These are phyloP conservation scores for Heliconius ethilla DNA, from an alignment of 2,888 invertebrate genomes.

Conservation along the genomic window DNA sequence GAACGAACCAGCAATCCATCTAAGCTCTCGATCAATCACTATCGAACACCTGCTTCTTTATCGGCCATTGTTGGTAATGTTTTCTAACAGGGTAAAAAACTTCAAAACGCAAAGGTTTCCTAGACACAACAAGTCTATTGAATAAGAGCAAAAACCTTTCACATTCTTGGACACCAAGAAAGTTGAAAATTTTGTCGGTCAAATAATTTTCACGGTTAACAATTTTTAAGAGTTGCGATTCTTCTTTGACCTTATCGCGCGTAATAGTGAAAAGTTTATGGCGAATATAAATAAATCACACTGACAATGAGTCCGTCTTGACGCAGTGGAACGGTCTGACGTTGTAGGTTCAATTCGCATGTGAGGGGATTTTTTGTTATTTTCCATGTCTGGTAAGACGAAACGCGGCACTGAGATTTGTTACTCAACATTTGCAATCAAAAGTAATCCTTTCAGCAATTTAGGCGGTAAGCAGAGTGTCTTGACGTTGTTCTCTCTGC, in stretches of 20 bases:
- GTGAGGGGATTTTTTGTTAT: background rate
- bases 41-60: constrained; percentile 27
- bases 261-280: background rate
- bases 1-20: background rate
- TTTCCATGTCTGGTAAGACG: background rate
- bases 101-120: constrained; percentile 33
- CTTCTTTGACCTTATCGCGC: constrained; percentile 22
- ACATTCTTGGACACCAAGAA: constrained; percentile 39
- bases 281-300: too few species aligned
- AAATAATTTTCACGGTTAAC: constrained; percentile 36
- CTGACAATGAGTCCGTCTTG: too few species aligned
- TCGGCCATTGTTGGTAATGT: constrained; percentile 31
- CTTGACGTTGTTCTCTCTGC: background rate
- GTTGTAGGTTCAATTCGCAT: too few species aligned
- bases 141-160: constrained; percentile 39
- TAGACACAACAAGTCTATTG: constrained; percentile 34
- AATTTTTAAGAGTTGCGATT: constrained; percentile 25
- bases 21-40: constrained; percentile 21
- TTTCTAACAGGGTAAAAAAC: constrained; percentile 38
- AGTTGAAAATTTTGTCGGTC: constrained; percentile 36
- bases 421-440: background rate
- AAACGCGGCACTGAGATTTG: background rate
- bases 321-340: too few species aligned
- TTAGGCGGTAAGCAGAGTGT: too few species aligned
- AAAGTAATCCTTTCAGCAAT: too few species aligned